Conservation (phyloP, 2,888 invertebrate genomes). For the Limnephilus rhombicus region DNA sequence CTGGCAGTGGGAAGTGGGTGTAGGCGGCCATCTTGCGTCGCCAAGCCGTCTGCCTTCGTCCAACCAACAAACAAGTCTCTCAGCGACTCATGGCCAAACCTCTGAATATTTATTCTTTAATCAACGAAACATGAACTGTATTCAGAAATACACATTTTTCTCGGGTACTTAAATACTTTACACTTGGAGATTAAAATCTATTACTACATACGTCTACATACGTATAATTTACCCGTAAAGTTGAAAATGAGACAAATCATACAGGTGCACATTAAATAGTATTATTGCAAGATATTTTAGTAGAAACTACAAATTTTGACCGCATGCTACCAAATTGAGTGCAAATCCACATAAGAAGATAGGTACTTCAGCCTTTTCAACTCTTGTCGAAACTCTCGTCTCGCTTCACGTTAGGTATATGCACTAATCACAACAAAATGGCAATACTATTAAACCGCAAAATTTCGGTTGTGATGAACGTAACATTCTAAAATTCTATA, state of each 20-base stretch:
- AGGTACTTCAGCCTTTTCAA: too few relatives aligned
- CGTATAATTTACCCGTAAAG: not conserved
- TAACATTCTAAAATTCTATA: too few relatives aligned
- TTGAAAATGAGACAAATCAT: not conserved
- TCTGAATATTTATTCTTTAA: not conserved
- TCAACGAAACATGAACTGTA: not conserved
- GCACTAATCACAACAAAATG: too few relatives aligned
- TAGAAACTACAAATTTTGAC: not conserved
- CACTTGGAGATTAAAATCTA: not conserved
- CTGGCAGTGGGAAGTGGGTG: slow-evolving; percentile 14
- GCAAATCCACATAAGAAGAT: not conserved
- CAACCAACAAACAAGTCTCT: not conserved
- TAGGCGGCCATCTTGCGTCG: slow-evolving; percentile 45
- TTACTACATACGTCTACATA: too few relatives aligned
- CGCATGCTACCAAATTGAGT: not conserved
- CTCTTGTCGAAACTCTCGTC: too few relatives aligned
- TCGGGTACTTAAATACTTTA: not conserved
- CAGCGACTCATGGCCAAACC: not conserved
- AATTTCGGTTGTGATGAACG: too few relatives aligned
- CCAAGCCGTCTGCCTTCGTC: slow-evolving; percentile 55
- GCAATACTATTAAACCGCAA: too few relatives aligned
- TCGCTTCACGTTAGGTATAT: too few relatives aligned
- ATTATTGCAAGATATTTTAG: not conserved
- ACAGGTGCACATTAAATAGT: not conserved
- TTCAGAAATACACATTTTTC: not conserved